Base-by-base conservation (phyloP, 2,888 invertebrate species). In the Laothoe populi region DNA sequence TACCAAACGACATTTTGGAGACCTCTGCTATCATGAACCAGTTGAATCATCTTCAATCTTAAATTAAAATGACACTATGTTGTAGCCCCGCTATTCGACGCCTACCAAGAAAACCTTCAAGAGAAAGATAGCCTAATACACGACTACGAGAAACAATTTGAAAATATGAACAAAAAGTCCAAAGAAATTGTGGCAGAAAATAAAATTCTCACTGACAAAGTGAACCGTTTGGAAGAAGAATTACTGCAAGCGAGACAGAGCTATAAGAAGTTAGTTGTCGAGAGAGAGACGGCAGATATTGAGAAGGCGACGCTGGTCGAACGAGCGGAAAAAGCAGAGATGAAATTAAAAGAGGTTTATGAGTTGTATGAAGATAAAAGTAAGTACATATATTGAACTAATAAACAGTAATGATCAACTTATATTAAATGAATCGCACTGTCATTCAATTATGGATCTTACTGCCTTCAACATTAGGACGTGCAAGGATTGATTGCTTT, bases 91-190 rank as follows among this genome's bases (percentile, higher is more conserved):
- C 87, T 97, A 4, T 90, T 97, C 67, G 95, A 96, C 76, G 96
- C 97, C 0, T 97, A 97, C 74, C 96, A 96, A 82, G 96, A 97
- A 77, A 96, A 95, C 66, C 82, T 97, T 0, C 93, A 92, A 70
- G 97, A 97, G 72, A 97, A 97, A 78, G 95, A 96, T 63, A 94
- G 94, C 45, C 92, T 97, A 0, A 95, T 97, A 57, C 78, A 91
- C 19, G 95, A 95, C 70, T 97, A 96, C 68, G 95, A 95, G 71
- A 92, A 92, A 44, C 96, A 96, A 78, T 94, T 97, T 65, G 95
- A 95, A 66, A 89, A 90, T 19, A 96, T 96, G 60, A 95, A 96
- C 40, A 94, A 94, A n/a, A 95, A 95, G 76, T 92, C 96, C 0
- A 96, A 96, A 81, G 94, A 94, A 69, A 93, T 96, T 0, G 86